Base-by-base conservation (phyloP, 2,113 vertebrate species). In the Otis tarda region DNA sequence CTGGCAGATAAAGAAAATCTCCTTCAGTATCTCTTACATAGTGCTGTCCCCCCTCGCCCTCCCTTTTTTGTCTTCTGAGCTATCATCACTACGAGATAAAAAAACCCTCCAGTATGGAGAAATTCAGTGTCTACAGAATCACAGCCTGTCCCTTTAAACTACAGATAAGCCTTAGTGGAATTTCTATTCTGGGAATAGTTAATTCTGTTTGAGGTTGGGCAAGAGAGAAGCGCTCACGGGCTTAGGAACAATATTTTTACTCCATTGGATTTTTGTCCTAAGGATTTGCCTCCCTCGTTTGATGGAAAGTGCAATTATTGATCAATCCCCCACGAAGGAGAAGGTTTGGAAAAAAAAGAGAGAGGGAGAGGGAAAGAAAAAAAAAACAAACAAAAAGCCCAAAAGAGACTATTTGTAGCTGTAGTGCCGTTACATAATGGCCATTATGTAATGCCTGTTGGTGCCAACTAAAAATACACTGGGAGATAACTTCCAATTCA, bases 401-500 rank as follows among this genome's bases (percentile, higher is more conserved):
- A 6, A 78, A 94, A 80, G 76, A 56, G 73, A 47, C 60, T 60
- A 56, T 93, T 95, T 90, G 87, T 91, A 85, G 96, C 89, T 84
- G 87, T 89, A 52, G 90, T 83, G 92, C 91, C 59, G 82, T 98
- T 98, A 95, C 61, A 71, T 97, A 97, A 97, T 87, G 56, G 53
- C 74, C 63, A 85, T 97, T 97, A 97, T 87, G 94, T 96, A 97
- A 97, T 96, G 95, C 56, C 89, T 80, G 65, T 84, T 87, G 93
- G 78, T 95, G 87, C 94, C 94, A 95, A 94, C 97, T 97, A 97
- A 97, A 98, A 97, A 97, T 96, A 97, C 17, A 93, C 96, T 89
- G 88, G 55, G 80, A 91, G 92, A 94, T 88, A 96, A 93, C 93
- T 87, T 95, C 93, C 93, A 94, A 95, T 94, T 92, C 95, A 94